phyloP scores from a whole-genome alignment of 1,140 invertebrate genomes.

The Neodiprion virginianus region DNA sequence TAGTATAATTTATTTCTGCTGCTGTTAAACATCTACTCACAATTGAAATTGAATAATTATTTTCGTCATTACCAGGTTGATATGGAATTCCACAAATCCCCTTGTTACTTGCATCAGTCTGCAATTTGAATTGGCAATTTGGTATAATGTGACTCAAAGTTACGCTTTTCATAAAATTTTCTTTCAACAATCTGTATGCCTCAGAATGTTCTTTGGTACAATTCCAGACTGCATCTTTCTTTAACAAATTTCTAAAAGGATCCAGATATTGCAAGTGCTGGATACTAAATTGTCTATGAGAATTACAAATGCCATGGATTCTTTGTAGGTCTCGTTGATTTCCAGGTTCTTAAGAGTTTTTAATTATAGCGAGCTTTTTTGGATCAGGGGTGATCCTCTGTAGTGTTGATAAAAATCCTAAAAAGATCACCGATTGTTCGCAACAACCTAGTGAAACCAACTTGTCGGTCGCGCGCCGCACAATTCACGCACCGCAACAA shows the following conservation, averaged over 20 bases:
- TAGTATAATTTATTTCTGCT: constrained; percentile 15
- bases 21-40: constrained; percentile 18
- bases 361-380: constrained; percentile 18
- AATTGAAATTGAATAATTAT: constrained; percentile 21
- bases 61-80: constrained; percentile 16
- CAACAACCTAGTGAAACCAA: too few relatives aligned
- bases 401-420: constrained; percentile 16
- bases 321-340: background rate
- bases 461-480: too few relatives aligned
- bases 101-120: constrained; percentile 28
- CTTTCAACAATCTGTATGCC: constrained; percentile 27
- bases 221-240: constrained; percentile 23
- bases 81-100: constrained; percentile 31
- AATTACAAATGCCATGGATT: constrained; percentile 26
- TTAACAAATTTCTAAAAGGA: constrained; percentile 27
- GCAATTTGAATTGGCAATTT: constrained; percentile 15
- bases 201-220: constrained; percentile 23
- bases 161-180: constrained; percentile 22
- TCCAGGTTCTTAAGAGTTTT: constrained; percentile 21
- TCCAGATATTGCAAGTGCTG: constrained; percentile 22
- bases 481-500: too few relatives aligned
- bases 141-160: constrained; percentile 19
- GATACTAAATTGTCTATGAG: constrained; percentile 29
- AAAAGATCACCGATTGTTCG: constrained; percentile 13
- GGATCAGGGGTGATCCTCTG: constrained; percentile 18